Evolutionary conservation across 2,113 vertebrate genomes (phyloP), one percentile per base, ranked within the genome.

Genomic region (Typhlomys cinereus): DNA sequence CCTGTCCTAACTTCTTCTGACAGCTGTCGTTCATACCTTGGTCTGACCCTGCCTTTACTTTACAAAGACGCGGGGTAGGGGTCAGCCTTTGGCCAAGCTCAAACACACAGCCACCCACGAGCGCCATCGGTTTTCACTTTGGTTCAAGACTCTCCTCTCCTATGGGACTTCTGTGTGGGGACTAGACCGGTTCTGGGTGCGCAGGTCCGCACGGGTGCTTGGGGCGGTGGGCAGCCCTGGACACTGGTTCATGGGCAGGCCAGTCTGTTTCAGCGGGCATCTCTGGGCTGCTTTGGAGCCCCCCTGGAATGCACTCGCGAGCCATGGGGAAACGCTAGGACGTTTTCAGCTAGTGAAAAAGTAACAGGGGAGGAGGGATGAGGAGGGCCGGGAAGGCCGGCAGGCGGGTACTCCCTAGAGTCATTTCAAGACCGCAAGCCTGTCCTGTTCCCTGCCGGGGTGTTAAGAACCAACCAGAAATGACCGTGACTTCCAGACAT

Each of bases 401-500:
- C 27, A 50, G n/a, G 31, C 29, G 21, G 41, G 46, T 3, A 7
- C 11, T 57, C 25, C n/a, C n/a, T n/a, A n/a, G n/a, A n/a, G n/a
- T n/a, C n/a, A n/a, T n/a, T n/a, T 46, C 18, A 25, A 27, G 36
- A 25, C 18, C 54, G 39, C 54, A 29, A 10, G 17, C 34, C 31
- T 17, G 34, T 25, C 4, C 14, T 54, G 23, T 74, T 62, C 41
- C 6, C 36, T 5, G 17, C 4, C 4, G 44, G 44, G 20, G 39
- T 61, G 59, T 23, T 29, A 66, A 2, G 29, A n/a, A 66, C 18
- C 23, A 59, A n/a, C 46, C 4, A 4, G 4, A 1, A 25, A 48
- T 7, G 20, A 8, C 3, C 18, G 11, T 1, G 15, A 7, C 12
- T 21, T 25, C 7, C 2, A 2, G 25, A 52, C 57, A 44, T 1